Evolutionary conservation across 2,113 vertebrate genomes (phyloP), one percentile per base, ranked within the genome.

Genomic region (Lamprotornis superbus): DNA sequence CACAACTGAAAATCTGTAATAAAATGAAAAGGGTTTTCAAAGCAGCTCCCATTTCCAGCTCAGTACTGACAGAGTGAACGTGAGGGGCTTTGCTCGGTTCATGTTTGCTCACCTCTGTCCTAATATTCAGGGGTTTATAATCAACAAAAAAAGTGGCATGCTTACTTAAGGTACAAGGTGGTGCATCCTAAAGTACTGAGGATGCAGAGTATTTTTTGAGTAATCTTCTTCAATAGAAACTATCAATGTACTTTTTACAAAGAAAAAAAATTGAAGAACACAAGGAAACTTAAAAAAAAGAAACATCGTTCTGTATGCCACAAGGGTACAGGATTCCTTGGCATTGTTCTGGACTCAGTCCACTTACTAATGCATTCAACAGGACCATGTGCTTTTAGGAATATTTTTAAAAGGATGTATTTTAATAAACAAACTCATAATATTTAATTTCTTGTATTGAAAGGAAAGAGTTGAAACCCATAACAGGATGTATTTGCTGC

Each of bases 291-390:
- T 60, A 46, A 73, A n/a, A n/a, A 57, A 53, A 18, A 17, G 2
- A 25, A 71, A 35, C 3, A 1, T 63, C 12, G 5, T 93, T 3
- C 16, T 50, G 0, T 60, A 28, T 0, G 4, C 53, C 79, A 69
- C 1, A 4, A 65, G 53, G 42, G 75, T 52, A n/a, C 60, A 50
- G 79, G 71, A 83, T 92, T 83, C 87, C 88, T 79, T 73, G 82
- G 49, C 46, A 11, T 64, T 90, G 49, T 52, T 85, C 78, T 88
- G 82, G n/a, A 23, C 55, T 78, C 60, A 78, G 0, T 61, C 44
- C 79, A 37, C 42, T 86, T 60, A 39, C 21, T 83, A 76, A 76
- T 79, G 70, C 5, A 1, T 90, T 79, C 81, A 91, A 12, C 77
- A 87, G 87, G 24, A 53, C 57, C 31, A 4, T 3, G 0, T 61